phyloP scores from a whole-genome alignment of 2,113 vertebrate genomes.

The Pionites leucogaster region DNA sequence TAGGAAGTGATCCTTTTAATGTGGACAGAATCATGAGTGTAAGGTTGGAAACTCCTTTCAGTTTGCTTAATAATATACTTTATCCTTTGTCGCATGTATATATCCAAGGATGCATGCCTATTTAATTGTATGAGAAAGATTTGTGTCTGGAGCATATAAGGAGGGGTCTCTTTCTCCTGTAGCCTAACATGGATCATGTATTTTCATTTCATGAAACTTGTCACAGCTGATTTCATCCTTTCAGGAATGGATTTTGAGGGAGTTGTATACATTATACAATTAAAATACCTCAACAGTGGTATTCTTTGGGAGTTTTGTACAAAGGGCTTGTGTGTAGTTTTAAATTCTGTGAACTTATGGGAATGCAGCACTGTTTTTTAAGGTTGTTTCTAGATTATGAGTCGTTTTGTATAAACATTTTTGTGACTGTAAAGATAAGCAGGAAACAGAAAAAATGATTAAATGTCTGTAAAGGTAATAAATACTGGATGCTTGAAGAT shows the following conservation, averaged over 20 bases:
- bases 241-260: neutral
- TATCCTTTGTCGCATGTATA: neutral
- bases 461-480: conserved; percentile 40
- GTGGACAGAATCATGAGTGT: neutral
- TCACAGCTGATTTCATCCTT: neutral
- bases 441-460: conserved; percentile 22
- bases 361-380: neutral
- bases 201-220: neutral
- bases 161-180: neutral
- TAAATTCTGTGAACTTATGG: neutral
- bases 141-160: neutral
- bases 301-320: neutral
- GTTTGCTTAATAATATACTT: neutral
- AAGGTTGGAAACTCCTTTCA: neutral
- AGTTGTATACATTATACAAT: neutral
- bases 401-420: conserved; percentile 20
- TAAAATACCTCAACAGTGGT: neutral
- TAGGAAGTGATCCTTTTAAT: conserved; percentile 5
- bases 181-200: neutral
- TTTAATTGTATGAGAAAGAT: neutral
- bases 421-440: neutral
- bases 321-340: neutral
- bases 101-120: neutral
- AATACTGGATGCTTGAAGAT: conserved; percentile 11
- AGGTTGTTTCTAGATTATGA: neutral